Evolutionary conservation across 2,113 vertebrate species (phyloP).

Genomic region (Varanus komodoensis): DNA sequence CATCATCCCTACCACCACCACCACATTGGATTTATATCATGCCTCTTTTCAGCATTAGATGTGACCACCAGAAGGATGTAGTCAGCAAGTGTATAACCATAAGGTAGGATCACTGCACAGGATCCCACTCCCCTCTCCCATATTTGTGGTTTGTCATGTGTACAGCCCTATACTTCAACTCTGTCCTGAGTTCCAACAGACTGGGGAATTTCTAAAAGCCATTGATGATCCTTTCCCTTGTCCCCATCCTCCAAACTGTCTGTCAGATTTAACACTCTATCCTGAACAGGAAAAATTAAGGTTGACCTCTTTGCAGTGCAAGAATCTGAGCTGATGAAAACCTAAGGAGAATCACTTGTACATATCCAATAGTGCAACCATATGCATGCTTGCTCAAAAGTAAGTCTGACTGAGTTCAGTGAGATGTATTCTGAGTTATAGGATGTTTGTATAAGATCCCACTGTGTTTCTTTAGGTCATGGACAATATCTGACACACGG

Average conservation of each 20-base stretch:
- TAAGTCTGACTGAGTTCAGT: background rate
- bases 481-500: background rate
- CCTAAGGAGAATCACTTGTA: background rate
- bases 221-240: too few species aligned
- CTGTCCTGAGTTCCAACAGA: too few species aligned
- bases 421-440: background rate
- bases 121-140: too few species aligned
- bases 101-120: too few species aligned
- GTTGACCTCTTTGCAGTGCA: background rate
- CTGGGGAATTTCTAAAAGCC: too few species aligned
- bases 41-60: too few species aligned
- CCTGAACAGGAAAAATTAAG: background rate
- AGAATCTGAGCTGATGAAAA: background rate
- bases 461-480: background rate
- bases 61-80: too few species aligned
- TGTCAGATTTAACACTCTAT: background rate
- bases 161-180: too few species aligned
- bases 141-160: too few species aligned
- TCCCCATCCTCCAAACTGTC: background rate
- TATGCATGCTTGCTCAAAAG: background rate
- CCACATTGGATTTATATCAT: too few species aligned
- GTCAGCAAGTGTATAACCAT: too few species aligned
- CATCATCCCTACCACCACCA: too few species aligned
- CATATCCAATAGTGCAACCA: background rate
- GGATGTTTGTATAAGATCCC: background rate